These are phyloP conservation scores for Dendrolimus kikuchii DNA, from an alignment of 1,140 invertebrate genomes.

Conservation along the genomic window DNA sequence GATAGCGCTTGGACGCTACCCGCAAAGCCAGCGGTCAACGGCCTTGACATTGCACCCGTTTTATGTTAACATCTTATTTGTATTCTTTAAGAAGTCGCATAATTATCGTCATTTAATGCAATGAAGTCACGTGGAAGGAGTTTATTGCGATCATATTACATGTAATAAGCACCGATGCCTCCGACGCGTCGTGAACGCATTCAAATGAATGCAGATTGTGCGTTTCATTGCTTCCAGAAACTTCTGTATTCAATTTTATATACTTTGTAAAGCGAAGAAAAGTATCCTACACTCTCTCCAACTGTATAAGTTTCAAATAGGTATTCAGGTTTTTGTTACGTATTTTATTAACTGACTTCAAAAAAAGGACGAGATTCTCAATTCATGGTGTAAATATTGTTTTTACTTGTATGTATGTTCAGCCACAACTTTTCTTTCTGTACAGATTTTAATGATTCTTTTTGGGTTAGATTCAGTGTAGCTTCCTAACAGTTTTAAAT, in stretches of 20 bases:
- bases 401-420: no score
- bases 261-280: no score
- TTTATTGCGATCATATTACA: slow-evolving; percentile 16
- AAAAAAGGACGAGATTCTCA: no score
- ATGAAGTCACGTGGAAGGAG: slow-evolving; percentile 17
- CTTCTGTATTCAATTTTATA: not conserved
- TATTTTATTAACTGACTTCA: no score
- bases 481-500: no score
- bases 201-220: not conserved
- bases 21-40: slow-evolving; percentile 34
- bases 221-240: not conserved
- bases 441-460: no score
- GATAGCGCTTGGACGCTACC: slow-evolving; percentile 4
- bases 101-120: slow-evolving; percentile 23
- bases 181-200: not conserved
- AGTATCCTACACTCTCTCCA: no score
- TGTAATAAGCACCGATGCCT: slow-evolving; percentile 2
- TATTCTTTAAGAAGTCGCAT: slow-evolving; percentile 20
- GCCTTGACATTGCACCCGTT: slow-evolving; percentile 56
- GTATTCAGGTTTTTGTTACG: no score
- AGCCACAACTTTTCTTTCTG: no score
- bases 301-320: no score
- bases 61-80: slow-evolving; percentile 40
- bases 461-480: no score
- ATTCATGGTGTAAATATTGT: no score